Evolutionary conservation across 2,797 vertebrate genomes (phyloP).

Genomic region (Bovichtus variegatus): DNA sequence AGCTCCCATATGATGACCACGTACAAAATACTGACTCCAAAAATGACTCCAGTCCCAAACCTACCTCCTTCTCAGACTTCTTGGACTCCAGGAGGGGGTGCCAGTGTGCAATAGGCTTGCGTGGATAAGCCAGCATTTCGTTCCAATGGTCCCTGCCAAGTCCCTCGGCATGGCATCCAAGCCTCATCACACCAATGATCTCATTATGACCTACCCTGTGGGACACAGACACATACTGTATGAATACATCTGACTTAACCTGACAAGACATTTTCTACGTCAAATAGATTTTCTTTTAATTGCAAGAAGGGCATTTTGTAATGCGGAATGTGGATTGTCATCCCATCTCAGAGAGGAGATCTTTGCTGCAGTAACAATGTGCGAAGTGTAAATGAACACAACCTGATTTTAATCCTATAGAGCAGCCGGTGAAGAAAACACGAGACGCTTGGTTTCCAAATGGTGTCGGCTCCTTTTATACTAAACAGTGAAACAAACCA

Average conservation of each 20-base stretch:
- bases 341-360: too few species aligned
- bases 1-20: neutral
- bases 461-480: conserved; percentile 8
- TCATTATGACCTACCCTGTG: conserved; percentile 97
- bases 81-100: conserved; percentile 96
- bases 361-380: neutral
- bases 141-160: conserved; percentile 99
- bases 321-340: too few species aligned
- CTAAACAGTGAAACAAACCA: neutral
- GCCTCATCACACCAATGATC: conserved; percentile 95
- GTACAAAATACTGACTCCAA: neutral
- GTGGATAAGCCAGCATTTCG: conserved; percentile 97
- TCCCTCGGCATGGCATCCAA: conserved; percentile 92
- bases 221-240: conserved; percentile 20
- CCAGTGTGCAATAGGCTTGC: conserved; percentile 99
- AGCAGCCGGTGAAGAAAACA: neutral
- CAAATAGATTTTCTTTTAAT: conserved; percentile 24
- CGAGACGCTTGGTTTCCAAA: neutral
- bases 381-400: conserved; percentile 31
- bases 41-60: conserved; percentile 36
- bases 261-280: conserved; percentile 43
- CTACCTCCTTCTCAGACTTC: conserved; percentile 97
- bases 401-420: neutral
- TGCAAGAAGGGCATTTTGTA: conserved; percentile 32
- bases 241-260: conserved; percentile 51